These are phyloP conservation scores for Epizoanthus scotinus DNA, from an alignment of 92 coral and sea anemone genomes.

Conservation along the genomic window DNA sequence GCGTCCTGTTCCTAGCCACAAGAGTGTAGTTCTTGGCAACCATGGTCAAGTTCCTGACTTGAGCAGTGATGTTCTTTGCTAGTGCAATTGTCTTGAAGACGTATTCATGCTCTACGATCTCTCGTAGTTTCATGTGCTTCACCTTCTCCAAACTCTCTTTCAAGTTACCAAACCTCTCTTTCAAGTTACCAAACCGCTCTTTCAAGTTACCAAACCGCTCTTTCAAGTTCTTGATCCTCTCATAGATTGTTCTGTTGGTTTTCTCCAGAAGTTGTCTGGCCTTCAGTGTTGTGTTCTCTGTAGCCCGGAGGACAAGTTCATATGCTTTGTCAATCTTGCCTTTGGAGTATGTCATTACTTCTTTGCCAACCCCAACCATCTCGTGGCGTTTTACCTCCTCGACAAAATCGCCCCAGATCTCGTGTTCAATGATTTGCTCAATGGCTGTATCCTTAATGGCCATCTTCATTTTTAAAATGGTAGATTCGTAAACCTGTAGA, in stretches of 20 bases:
- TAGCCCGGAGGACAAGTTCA: slow-evolving; percentile 24
- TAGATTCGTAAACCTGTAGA: neutral
- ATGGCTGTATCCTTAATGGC: slow-evolving; percentile 62
- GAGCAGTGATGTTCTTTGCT: slow-evolving; percentile 63
- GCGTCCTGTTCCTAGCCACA: slow-evolving; percentile 65
- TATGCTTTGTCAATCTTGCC: slow-evolving; percentile 40
- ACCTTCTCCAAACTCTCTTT: slow-evolving; percentile 68
- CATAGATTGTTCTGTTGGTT: slow-evolving; percentile 49
- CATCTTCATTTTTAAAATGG: slow-evolving; percentile 38
- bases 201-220: slow-evolving; percentile 36
- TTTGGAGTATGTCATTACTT: slow-evolving; percentile 45
- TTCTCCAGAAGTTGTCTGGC: slow-evolving; percentile 44
- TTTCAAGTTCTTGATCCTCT: slow-evolving; percentile 45
- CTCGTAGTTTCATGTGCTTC: slow-evolving; percentile 82
- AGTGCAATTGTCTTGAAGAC: slow-evolving; percentile 71
- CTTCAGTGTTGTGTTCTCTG: slow-evolving; percentile 48
- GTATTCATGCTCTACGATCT: slow-evolving; percentile 77
- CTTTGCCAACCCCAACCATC: slow-evolving; percentile 50
- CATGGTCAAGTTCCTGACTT: slow-evolving; percentile 51
- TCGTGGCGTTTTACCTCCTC: slow-evolving; percentile 81
- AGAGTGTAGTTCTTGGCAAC: slow-evolving; percentile 55
- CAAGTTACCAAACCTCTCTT: no score
- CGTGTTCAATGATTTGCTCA: slow-evolving; percentile 61
- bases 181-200: no score
- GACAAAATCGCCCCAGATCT: slow-evolving; percentile 69